Base-by-base conservation (phyloP, 2,113 vertebrate genomes). In the Pachypanchax playfairii region DNA sequence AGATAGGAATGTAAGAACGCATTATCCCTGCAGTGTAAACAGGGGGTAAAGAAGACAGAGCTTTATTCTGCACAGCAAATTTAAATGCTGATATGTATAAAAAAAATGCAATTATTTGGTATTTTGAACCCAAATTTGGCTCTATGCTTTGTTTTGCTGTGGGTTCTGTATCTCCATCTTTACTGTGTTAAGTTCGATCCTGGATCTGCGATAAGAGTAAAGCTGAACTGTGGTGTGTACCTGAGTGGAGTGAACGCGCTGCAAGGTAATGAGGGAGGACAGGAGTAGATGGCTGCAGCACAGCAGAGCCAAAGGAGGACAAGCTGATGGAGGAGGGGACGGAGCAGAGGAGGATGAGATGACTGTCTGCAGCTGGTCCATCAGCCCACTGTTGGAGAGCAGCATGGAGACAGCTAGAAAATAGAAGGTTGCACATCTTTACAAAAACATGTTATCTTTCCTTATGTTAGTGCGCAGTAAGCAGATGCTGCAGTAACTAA, bases 211-310 rank as follows among this genome's bases (percentile, higher is more conserved):
- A 79, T 71, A 70, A 79, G 73, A 72, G 53, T 29, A 42, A 43
- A 52, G 71, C 65, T 31, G 52, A 65, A 72, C 60, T 20, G 52
- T 14, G 4, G 43, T 53, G 71, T 88, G 80, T 82, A 98, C 97
- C 96, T 97, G 91, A 65, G 92, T 75, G 3, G 87, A 87, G 85
- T 93, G 91, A 76, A 80, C 21, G 48, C 80, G 88, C 82, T 96
- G 96, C 78, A 93, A 94, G 57, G 86, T 79, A 61, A 94, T 75
- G 66, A 96, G 91, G 50, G 94, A 94, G 9, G 92, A 90, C 42
- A 92, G 83, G 77, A 98, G 88, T 12, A 98, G 91, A 87, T 93
- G 95, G 43, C 91, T 90, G 49, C 93, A 95, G 76, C 92, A 93
- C 33, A 93, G 89, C 65, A 96, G 82, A 1, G 91, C 65, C 38